Evolutionary conservation across 2,888 invertebrate genomes (phyloP).

Genomic region (Nebria brevicollis): DNA sequence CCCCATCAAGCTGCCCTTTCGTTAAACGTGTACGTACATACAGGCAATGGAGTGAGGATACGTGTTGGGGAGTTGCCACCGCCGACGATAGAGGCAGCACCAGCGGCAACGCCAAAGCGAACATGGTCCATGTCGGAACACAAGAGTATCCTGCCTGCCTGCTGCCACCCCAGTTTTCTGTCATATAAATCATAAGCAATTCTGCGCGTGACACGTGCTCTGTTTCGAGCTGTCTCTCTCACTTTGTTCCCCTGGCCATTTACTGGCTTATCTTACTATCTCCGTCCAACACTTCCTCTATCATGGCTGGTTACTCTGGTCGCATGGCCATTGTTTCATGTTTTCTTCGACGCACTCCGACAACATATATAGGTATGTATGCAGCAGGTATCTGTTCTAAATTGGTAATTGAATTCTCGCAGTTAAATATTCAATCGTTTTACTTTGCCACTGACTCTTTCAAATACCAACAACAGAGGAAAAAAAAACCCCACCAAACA

Average conservation of each 20-base stretch:
- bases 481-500: no score
- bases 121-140: constrained; percentile 38
- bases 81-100: neutral
- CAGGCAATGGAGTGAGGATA: neutral
- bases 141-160: constrained; percentile 8
- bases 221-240: constrained; percentile 5
- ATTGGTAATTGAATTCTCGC: no score
- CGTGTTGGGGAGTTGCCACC: neutral
- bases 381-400: no score
- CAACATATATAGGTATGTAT: no score
- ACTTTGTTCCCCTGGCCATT: neutral
- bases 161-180: constrained; percentile 29
- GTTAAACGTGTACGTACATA: neutral
- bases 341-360: neutral
- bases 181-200: constrained; percentile 47
- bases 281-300: neutral
- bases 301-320: neutral
- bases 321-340: neutral
- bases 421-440: no score
- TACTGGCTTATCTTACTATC: neutral
- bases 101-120: constrained; percentile 5
- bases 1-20: neutral
- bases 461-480: no score
- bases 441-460: no score
- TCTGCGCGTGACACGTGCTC: constrained; percentile 43